Conservation (phyloP, 2,888 invertebrate genomes). For the Cremastobaeus sp. region DNA sequence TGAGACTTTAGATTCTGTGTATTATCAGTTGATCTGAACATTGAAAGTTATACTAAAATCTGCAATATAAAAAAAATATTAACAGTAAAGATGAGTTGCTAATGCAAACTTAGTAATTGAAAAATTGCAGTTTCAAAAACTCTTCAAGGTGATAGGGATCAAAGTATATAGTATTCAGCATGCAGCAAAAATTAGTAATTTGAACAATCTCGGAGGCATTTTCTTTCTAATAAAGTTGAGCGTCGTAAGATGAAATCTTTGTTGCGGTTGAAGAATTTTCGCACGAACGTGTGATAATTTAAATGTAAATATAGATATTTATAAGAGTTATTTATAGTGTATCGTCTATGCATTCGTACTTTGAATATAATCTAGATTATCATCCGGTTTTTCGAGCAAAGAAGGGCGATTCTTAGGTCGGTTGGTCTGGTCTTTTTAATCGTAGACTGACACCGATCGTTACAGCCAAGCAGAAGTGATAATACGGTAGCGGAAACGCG, state of each 20-base stretch:
- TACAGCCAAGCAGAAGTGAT: slow-evolving; percentile 59
- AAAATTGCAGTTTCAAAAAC: no score
- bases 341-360: slow-evolving; percentile 67
- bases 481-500: slow-evolving; percentile 65
- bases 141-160: no score
- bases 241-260: not conserved
- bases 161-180: no score
- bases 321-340: slow-evolving; percentile 41
- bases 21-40: no score
- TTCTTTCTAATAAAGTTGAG: no score
- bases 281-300: slow-evolving; percentile 12
- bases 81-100: no score
- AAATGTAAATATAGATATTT: slow-evolving; percentile 44
- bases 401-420: slow-evolving; percentile 51
- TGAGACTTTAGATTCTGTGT: no score
- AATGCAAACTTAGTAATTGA: no score
- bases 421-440: slow-evolving; percentile 43
- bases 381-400: slow-evolving; percentile 65
- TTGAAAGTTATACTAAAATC: no score
- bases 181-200: no score
- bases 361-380: slow-evolving; percentile 70
- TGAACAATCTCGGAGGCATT: no score
- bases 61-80: no score
- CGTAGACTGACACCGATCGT: slow-evolving; percentile 58
- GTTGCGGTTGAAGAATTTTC: slow-evolving; percentile 16